phyloP scores from a whole-genome alignment of 2,797 vertebrate species.

The Artibeus jamaicensis region DNA sequence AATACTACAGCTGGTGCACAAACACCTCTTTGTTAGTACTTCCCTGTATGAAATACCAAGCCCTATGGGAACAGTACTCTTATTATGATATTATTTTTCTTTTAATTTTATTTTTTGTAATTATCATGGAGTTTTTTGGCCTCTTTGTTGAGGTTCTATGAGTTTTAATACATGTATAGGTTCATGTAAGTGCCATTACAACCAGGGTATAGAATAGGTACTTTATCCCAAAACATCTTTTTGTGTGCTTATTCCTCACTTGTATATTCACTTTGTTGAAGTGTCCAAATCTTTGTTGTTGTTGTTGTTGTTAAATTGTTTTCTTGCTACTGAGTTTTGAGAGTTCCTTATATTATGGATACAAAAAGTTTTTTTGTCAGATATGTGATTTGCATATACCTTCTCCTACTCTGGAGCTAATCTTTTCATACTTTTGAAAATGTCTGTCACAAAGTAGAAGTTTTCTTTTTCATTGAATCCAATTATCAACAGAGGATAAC shows the following conservation, averaged over 20 bases:
- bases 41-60: background rate
- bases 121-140: background rate
- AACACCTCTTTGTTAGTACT: background rate
- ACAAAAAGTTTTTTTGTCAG: background rate
- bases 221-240: background rate
- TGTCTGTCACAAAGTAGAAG: background rate
- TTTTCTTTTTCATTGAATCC: background rate
- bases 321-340: background rate
- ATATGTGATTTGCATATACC: background rate
- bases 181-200: background rate
- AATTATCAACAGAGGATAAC: background rate
- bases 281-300: background rate
- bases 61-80: background rate
- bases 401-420: background rate
- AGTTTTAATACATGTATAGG: background rate
- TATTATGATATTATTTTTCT: background rate
- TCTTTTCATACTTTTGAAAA: background rate
- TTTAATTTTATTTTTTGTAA: background rate
- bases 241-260: background rate
- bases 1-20: background rate
- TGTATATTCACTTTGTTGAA: background rate
- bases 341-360: background rate
- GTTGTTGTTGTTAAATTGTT: background rate
- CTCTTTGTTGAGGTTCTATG: background rate
- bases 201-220: background rate